These are phyloP conservation scores for Fissipunctia ypsillon DNA, from an alignment of 2,888 invertebrate genomes.

Conservation along the genomic window DNA sequence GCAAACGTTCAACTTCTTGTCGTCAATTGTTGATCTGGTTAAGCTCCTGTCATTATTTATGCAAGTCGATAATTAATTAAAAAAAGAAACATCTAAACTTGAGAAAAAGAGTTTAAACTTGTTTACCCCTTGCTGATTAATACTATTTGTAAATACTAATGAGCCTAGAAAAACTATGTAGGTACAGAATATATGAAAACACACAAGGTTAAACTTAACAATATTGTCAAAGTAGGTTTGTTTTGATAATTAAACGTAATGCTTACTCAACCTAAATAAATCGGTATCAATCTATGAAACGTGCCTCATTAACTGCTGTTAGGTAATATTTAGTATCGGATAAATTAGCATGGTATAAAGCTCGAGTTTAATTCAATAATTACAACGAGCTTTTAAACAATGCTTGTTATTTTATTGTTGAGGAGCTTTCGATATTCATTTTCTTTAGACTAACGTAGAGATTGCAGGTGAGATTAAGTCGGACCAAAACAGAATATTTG, in stretches of 20 bases:
- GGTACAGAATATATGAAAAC: no score
- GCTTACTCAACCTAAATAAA: background rate
- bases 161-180: background rate
- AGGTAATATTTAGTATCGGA: conserved; percentile 19
- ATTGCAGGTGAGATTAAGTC: no score
- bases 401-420: conserved; percentile 17
- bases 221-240: background rate
- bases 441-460: background rate
- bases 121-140: background rate
- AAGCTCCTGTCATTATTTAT: background rate
- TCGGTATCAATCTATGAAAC: conserved; percentile 1
- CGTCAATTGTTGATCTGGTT: background rate
- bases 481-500: no score
- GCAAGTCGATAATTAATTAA: background rate
- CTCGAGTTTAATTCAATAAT: conserved; percentile 31
- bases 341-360: conserved; percentile 25
- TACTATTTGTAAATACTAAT: no score
- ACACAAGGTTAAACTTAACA: background rate
- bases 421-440: conserved; percentile 7
- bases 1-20: no score
- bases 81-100: no score
- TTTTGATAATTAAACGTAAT: background rate
- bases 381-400: conserved; percentile 9
- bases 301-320: conserved; percentile 9
- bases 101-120: background rate